phyloP scores from a whole-genome alignment of 2,113 vertebrate genomes.

The Apistogramma diplotaenia region DNA sequence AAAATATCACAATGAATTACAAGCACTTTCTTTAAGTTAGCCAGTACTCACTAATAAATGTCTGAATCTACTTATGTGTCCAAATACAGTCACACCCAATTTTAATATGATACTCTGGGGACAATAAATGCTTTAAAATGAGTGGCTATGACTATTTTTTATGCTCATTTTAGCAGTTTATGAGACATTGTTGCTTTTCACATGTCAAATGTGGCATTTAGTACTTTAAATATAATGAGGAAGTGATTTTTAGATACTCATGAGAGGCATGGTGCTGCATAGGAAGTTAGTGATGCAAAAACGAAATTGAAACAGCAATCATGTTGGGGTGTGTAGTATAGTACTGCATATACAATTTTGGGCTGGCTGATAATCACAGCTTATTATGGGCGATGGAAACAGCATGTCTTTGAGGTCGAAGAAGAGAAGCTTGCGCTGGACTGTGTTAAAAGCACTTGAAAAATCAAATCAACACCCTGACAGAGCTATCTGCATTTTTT shows the following conservation, averaged over 20 bases:
- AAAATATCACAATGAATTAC: background rate
- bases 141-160: background rate
- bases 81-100: background rate
- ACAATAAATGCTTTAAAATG: background rate
- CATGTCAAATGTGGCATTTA: background rate
- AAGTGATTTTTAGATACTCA: background rate
- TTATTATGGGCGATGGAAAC: constrained; percentile 26
- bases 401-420: constrained; percentile 40
- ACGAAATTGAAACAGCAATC: constrained; percentile 1
- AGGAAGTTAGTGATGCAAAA: background rate
- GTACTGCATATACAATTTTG: constrained; percentile 3
- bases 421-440: constrained; percentile 26
- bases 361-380: constrained; percentile 11
- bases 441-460: constrained; percentile 48
- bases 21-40: background rate
- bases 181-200: background rate
- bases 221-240: background rate
- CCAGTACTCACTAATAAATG: background rate
- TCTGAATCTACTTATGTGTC: background rate
- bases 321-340: constrained; percentile 3
- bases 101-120: background rate
- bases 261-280: background rate
- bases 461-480: constrained; percentile 48
- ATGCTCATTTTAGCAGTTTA: background rate
- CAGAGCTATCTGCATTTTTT: constrained; percentile 38